Evolutionary conservation across 1,140 invertebrate species (phyloP), one percentile per base, ranked within the genome.

Genomic region (Solenopsis fugax): DNA sequence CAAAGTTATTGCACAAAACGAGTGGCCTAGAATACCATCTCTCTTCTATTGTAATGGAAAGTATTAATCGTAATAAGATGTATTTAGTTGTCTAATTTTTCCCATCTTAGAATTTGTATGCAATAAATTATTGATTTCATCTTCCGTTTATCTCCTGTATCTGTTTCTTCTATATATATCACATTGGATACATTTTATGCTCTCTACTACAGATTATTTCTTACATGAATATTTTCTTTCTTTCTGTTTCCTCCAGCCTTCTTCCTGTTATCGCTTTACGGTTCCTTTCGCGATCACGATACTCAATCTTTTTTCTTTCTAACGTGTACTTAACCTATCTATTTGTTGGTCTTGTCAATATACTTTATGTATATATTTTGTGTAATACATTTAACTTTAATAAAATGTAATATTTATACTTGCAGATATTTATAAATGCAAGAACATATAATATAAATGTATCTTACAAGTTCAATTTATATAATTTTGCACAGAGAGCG

Each of bases 121-220:
- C 41, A 45, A 48, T 4, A n/a, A 45, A 21, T 67, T 48, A 29
- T 10, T 60, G 4, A 60, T 48, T 13, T 50, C 29, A 54, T 54
- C 24, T 54, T 72, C 24, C 10, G n/a, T 24, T 10, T n/a, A 41
- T 18, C 1, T 45, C 2, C 41, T 41, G 9, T 54, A 37, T 54
- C n/a, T 76, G 16, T 13, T 24, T 41, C 4, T 76, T 76, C 16
- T 2, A 16, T 41, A 9, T 2, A 16, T 41, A 9, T 21, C n/a
- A 18, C 18, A 10, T 45, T 60, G 18, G 18, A 72, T 56, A 16
- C 29, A 56, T 56, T 56, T 56, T 54, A 10, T 73, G 72, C n/a
- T 75, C 37, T 58, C 34, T 7, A 72, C 24, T 54, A 9, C 41
- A 16, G 69, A 72, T 73, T 73, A 73, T 73, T 73, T 58, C 72